A percentile compares a stretch with the other conserved stretches of the same genome.
Conservation (phyloP, 1,140 invertebrate genomes). For the Meloidogyne hapla region DNA sequence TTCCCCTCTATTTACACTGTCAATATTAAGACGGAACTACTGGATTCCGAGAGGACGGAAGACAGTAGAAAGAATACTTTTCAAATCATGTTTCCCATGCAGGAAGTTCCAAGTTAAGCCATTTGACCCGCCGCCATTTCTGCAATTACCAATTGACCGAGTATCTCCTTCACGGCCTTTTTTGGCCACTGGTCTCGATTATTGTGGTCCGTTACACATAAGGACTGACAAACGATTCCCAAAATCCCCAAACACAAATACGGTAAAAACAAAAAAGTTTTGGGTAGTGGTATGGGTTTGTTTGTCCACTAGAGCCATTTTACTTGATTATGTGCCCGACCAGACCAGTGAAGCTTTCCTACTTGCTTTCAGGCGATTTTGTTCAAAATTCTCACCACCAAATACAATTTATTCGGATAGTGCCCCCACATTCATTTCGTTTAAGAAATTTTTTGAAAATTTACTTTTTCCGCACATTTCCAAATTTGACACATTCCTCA, state of each 20-base stretch:
- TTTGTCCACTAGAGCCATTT: background rate
- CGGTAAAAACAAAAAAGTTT: constrained; percentile 9
- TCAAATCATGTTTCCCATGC: background rate
- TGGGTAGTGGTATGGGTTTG: constrained; percentile 23
- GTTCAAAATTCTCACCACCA: constrained; percentile 6
- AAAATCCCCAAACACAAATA: background rate
- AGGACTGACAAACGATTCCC: background rate
- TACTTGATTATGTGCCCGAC: constrained; percentile 7
- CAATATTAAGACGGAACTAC: background rate
- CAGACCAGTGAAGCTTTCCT: background rate
- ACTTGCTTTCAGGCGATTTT: constrained; percentile 27
- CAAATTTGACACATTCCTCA: constrained; percentile 45
- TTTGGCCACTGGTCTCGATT: background rate
- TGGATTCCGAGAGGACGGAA: background rate
- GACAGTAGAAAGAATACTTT: background rate
- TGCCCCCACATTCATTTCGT: constrained; percentile 11
- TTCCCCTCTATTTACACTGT: background rate
- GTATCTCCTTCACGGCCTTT: background rate
- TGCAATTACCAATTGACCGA: background rate
- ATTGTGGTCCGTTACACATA: background rate
- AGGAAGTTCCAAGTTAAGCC: background rate
- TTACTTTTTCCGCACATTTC: constrained; percentile 22
- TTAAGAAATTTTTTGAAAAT: background rate
- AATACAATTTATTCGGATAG: background rate
- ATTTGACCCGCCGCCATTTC: background rate